These are phyloP conservation scores for Augochlora pura DNA, from an alignment of 1,140 invertebrate species.

Conservation along the genomic window DNA sequence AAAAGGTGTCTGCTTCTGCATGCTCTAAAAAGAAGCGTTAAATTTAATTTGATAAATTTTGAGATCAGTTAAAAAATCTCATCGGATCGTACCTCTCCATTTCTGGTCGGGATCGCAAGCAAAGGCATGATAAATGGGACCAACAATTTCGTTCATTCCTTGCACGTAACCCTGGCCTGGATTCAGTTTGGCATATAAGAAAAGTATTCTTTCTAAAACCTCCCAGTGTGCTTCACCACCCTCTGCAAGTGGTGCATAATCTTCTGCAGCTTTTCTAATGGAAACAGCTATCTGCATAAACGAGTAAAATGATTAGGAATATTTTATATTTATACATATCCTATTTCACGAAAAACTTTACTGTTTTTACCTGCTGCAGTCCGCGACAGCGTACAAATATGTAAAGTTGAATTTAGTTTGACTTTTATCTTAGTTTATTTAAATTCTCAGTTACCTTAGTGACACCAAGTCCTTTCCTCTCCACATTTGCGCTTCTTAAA, in stretches of 20 bases:
- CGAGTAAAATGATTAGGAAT: background rate
- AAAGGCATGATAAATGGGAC: slow-evolving; percentile 98
- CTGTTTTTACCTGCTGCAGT: slow-evolving; percentile 74
- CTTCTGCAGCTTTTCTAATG: slow-evolving; percentile 86
- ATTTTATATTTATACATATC: background rate
- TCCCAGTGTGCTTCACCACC: slow-evolving; percentile 97
- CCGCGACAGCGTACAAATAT: slow-evolving; percentile 56
- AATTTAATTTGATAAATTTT: background rate
- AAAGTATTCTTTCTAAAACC: slow-evolving; percentile 97
- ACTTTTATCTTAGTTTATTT: slow-evolving; percentile 10
- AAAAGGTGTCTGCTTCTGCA: slow-evolving; percentile 98
- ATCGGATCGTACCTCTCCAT: slow-evolving; percentile 85
- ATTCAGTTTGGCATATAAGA: slow-evolving; percentile 98
- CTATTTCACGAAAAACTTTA: slow-evolving; percentile 2
- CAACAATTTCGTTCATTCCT: slow-evolving; percentile 99
- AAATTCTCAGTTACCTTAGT: slow-evolving; percentile 86
- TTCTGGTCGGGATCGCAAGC: slow-evolving; percentile 92
- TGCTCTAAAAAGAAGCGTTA: slow-evolving; percentile 84
- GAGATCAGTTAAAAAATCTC: too few relatives aligned
- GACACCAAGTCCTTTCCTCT: slow-evolving; percentile 92
- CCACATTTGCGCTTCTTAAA: slow-evolving; percentile 92
- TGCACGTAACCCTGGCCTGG: slow-evolving; percentile 98
- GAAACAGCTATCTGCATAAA: slow-evolving; percentile 82
- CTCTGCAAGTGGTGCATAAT: slow-evolving; percentile 90
- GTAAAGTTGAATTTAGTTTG: slow-evolving; percentile 48